Evolutionary conservation across 2,888 invertebrate species (phyloP), one percentile per base, ranked within the genome.

Genomic region (Diaphora mendica): DNA sequence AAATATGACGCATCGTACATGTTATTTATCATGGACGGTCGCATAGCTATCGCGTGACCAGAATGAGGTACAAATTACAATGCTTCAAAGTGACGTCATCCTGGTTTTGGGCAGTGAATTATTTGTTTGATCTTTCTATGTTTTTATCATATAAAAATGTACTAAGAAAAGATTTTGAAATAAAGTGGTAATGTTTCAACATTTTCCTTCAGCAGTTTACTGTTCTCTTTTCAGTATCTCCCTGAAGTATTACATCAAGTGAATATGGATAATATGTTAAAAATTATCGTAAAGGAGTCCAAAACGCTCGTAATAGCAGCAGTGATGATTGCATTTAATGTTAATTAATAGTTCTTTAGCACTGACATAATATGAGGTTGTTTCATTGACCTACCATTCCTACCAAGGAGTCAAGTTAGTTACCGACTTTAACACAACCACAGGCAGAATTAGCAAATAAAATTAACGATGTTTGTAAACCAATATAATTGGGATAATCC

Each of bases 1-100:
- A 82, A 78, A 71, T 64, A 68, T 85, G 84, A 85, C 84, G 78
- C 85, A 77, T 76, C 51, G 62, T 69, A 59, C 51, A 44, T 64
- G 33, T 62, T 42, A 68, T 42, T 26, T 72, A 51, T 66, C 48
- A 20, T 72, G 55, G 62, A 42, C 35, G 42, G 35, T 30, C 23
- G 48, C 55, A 48, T 70, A 71, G 62, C 62, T 42, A 68, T 78
- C 71, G 75, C 74, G 76, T 81, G 81, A 77, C 73, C 73, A 67
- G 64, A 74, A 77, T 77, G 65, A 66, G 42, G 55, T 59, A 62
- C 5, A n/a, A n/a, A n/a, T n/a, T n/a, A n/a, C n/a, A 62, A 17
- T 17, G 17, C 17, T 30, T 62, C 26, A 30, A 26, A 15, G 5
- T 70, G 82, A 77, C 77, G 76, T 82, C 79, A 80, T 73, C 72